Conservation (phyloP, 2,797 vertebrate genomes). For the Sebastes taczanowskii region DNA sequence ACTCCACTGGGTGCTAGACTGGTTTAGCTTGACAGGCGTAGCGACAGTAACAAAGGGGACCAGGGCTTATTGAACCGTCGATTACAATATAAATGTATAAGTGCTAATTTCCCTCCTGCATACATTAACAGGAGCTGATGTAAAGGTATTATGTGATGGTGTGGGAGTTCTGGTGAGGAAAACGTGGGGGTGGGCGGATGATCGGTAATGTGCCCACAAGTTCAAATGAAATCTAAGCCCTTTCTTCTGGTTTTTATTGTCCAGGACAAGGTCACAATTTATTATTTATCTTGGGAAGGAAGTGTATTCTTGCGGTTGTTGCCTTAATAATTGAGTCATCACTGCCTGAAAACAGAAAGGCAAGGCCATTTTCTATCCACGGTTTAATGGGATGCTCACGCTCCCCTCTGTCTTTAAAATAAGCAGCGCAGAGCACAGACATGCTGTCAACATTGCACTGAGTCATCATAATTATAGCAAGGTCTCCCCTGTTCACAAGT, state of each 20-base stretch:
- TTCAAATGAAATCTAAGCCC: slow-evolving; percentile 57
- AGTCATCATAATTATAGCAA: slow-evolving; percentile 62
- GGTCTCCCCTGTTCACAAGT: slow-evolving; percentile 45
- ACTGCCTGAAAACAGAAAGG: slow-evolving; percentile 44
- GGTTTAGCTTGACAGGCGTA: not conserved
- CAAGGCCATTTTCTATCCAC: slow-evolving; percentile 36
- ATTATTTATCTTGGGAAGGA: slow-evolving; percentile 73
- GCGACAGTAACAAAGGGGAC: not conserved
- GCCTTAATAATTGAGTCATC: slow-evolving; percentile 63
- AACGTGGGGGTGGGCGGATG: not conserved
- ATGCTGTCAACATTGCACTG: slow-evolving; percentile 58
- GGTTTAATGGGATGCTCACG: slow-evolving; percentile 45
- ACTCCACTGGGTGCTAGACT: not conserved
- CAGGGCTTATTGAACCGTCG: not conserved
- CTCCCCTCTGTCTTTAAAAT: slow-evolving; percentile 48
- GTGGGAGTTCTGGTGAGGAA: not conserved
- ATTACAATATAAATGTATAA: not conserved
- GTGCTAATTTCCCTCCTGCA: not conserved
- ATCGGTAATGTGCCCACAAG: slow-evolving; percentile 38
- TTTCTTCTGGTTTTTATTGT: slow-evolving; percentile 64
- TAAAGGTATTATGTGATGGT: slow-evolving; percentile 13
- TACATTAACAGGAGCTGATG: not conserved
- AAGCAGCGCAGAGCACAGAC: slow-evolving; percentile 42
- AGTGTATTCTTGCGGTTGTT: slow-evolving; percentile 47
- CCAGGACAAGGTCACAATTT: slow-evolving; percentile 68